A percentile compares a stretch with the other conserved stretches of the same genome.
Evolutionary conservation across 2,888 invertebrate genomes (phyloP).

Genomic region (Drosophila parthenogenetica): DNA sequence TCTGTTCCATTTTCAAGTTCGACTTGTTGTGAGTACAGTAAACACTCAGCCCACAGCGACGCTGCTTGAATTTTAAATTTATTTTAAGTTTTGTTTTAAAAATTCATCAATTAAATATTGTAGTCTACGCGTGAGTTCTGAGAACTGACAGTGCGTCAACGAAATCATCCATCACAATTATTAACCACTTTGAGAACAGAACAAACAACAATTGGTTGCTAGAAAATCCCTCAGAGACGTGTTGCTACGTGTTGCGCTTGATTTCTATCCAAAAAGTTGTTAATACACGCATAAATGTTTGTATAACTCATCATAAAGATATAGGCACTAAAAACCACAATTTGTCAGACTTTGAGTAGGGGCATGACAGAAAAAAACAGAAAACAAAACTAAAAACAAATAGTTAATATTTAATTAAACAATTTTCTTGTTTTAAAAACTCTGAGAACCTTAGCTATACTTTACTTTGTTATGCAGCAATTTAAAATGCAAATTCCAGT

Average conservation of each 20-base stretch:
- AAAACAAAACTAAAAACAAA: neutral
- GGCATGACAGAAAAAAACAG: neutral
- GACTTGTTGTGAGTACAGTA: conserved; percentile 40
- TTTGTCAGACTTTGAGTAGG: neutral
- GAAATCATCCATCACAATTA: conserved; percentile 56
- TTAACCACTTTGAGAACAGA: conserved; percentile 23
- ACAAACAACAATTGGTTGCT: conserved; percentile 18
- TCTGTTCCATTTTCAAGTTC: conserved; percentile 66
- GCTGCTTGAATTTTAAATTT: conserved; percentile 54
- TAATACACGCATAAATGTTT: conserved; percentile 48
- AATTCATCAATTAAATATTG: conserved; percentile 14
- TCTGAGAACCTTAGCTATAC: neutral
- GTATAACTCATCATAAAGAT: neutral
- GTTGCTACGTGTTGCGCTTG: conserved; percentile 28
- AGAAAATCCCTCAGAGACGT: conserved; percentile 12
- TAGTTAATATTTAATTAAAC: neutral
- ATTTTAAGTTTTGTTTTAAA: no score
- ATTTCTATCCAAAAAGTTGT: conserved; percentile 34
- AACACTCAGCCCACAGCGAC: conserved; percentile 16
- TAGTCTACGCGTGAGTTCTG: conserved; percentile 21
- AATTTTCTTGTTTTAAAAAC: no score
- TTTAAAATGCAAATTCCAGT: conserved; percentile 11
- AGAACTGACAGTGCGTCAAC: conserved; percentile 31
- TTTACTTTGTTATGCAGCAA: neutral
- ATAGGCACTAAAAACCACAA: neutral